Base-by-base conservation (phyloP, 2,888 invertebrate species). In the Axea sp. region DNA sequence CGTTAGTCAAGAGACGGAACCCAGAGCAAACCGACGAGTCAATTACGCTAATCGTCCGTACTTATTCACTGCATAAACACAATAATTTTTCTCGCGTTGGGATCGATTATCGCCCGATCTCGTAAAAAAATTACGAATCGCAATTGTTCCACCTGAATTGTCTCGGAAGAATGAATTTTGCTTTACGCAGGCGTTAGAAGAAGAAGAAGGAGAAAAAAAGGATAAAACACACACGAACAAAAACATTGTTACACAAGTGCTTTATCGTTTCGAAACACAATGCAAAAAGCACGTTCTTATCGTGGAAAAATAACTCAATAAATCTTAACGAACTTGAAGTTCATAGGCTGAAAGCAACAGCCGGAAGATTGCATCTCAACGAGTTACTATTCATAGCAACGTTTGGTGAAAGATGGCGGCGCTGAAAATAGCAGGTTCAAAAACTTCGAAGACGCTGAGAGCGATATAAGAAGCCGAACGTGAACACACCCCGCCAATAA, bases 381-480 rank as follows among this genome's bases (percentile, higher is more conserved):
- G 57, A 73, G 76, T 73, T 67, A 80, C 73, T 75, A 77, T 77
- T 74, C 74, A 69, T 75, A 74, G 72, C 73, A 30, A 65, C 64
- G 62, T 69, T 75, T 77, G 73, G 77, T 65, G 73, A 76, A 78
- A 76, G 80, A 80, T 75, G 77, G 74, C 72, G 68, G 43, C 12
- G 77, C 79, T 80, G 77, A 81, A 81, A 81, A 81, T 81, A 81
- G 80, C 78, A 43, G 45, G 51, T 65, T 76, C 72, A 64, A 76
- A 68, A 71, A 67, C 51, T 67, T 37, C 59, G 62, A 75, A 67
- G 69, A 55, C 57, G 64, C 69, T 31, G 41, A 57, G 64, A 62
- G 59, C 68, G 62, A 74, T 74, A 74, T 64, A 74, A 74, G 68
- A 74, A 64, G 68, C 67, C 37, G 62, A 53, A 51, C 39, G 33